Base-by-base conservation (phyloP, 2,797 vertebrate genomes). In the Characodon lateralis region DNA sequence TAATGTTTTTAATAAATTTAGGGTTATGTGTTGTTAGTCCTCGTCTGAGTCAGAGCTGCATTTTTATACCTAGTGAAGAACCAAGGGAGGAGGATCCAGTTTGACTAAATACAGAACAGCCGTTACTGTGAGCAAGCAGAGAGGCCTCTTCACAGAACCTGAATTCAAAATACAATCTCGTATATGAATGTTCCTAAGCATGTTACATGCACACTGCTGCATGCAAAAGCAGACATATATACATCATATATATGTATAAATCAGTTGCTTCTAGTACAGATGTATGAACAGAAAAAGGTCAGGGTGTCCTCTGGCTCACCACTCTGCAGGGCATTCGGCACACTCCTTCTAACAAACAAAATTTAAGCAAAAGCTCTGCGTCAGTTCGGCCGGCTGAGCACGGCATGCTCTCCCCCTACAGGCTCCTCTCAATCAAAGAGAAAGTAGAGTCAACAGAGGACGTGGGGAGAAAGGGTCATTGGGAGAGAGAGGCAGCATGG, bases 231-330 rank as follows among this genome's bases (percentile, higher is more conserved):
- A 22, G 51, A n/a, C 56, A 28, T 16, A 71, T 48, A 46, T 9
- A 26, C 59, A 20, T 31, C 31, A 31, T 31, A 31, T 31, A 31
- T 31, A 31, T 31, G 31, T 31, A 31, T 31, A 31, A 31, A 53
- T 46, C 59, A 14, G 71, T 58, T 55, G 28, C 69, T 5, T n/a
- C 53, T 56, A 6, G 14, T 78, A 56, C 18, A 68, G 58, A 68
- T 9, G 28, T 63, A 77, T 14, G 24, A 46, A 72, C 59, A 24
- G 6, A 28, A 18, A 50, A 58, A 82, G 78, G 83, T 88, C 78
- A 71, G 73, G 13, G 39, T 50, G 75, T 14, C 51, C 87, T 76
- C n/a, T 18, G 68, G 83, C 89, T 84, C 74, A 82, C 75, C 13
- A 55, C 69, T 58, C 58, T 22, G 58, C 88, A 51, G 71, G 41